These are phyloP conservation scores for Microctenopoma stevenorrisi DNA, from an alignment of 2,797 vertebrate species.

Conservation along the genomic window DNA sequence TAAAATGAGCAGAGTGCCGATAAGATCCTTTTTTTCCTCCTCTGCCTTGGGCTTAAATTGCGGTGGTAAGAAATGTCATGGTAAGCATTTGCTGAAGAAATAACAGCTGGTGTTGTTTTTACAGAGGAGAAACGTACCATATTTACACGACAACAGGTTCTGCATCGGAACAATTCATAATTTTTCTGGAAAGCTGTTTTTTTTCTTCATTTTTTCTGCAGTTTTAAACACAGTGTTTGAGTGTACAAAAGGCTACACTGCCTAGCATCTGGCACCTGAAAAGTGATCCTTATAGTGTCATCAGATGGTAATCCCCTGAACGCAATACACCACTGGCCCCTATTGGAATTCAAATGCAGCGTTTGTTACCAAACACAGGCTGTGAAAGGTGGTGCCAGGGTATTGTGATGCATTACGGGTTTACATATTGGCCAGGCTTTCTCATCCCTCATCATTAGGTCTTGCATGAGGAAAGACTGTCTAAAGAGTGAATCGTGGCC, in stretches of 20 bases:
- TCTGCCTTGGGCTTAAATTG: conserved; percentile 62
- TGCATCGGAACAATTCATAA: conserved; percentile 29
- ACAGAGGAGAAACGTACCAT: conserved; percentile 37
- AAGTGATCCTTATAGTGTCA: conserved; percentile 66
- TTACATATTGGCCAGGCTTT: conserved; percentile 54
- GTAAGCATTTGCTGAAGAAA: conserved; percentile 66
- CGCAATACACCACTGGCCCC: conserved; percentile 61
- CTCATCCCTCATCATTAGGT: conserved; percentile 59
- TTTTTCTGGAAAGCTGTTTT: conserved; percentile 19
- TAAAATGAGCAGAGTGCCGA: conserved; percentile 49
- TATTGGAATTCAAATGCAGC: conserved; percentile 77
- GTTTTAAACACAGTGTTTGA: conserved; percentile 21
- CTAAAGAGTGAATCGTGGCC: conserved; percentile 36
- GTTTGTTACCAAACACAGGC: conserved; percentile 76
- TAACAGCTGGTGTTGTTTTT: conserved; percentile 75
- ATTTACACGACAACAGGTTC: conserved; percentile 46
- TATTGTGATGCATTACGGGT: conserved; percentile 78
- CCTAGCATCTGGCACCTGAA: conserved; percentile 41
- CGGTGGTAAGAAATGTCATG: conserved; percentile 69
- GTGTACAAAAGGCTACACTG: conserved; percentile 16
- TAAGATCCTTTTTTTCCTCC: conserved; percentile 27
- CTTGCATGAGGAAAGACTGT: conserved; percentile 40
- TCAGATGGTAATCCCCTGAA: conserved; percentile 71
- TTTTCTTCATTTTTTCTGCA: neutral
- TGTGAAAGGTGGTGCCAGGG: conserved; percentile 69